These are phyloP conservation scores for Leptoteleia sp. DNA, from an alignment of 1,140 invertebrate species.

Conservation along the genomic window DNA sequence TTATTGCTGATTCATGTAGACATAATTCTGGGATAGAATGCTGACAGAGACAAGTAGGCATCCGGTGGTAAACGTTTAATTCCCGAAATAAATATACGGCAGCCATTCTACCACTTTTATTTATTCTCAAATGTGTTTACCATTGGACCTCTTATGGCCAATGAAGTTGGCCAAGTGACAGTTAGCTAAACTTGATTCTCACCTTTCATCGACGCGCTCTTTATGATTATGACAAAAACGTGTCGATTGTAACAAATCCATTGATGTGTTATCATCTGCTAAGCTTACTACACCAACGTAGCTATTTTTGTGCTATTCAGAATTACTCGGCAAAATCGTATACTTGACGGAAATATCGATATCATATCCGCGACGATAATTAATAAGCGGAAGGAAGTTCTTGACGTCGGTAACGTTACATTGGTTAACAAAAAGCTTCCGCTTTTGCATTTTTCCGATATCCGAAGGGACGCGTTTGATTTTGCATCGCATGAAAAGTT, in stretches of 20 bases:
- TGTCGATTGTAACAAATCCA: constrained; percentile 18
- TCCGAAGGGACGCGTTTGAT: constrained; percentile 2
- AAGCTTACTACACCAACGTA: constrained; percentile 17
- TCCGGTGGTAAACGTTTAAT: constrained; percentile 8
- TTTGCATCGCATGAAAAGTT: too few species aligned
- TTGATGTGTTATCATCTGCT: constrained; percentile 12
- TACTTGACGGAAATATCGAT: constrained; percentile 19
- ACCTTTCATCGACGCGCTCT: constrained; percentile 6
- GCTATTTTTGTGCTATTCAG: constrained; percentile 22
- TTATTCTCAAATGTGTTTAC: constrained; percentile 15
- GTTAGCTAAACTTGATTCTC: constrained; percentile 22
- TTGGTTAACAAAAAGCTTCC: constrained; percentile 29
- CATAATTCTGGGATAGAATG: constrained; percentile 3
- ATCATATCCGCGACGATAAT: constrained; percentile 40
- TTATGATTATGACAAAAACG: constrained; percentile 32
- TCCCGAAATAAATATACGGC: constrained; percentile 11
- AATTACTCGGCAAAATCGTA: constrained; percentile 4
- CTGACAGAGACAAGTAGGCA: constrained; percentile 11
- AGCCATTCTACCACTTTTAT: background rate
- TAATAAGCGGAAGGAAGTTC: constrained; percentile 45
- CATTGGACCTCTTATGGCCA: background rate
- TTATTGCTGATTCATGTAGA: constrained; percentile 11
- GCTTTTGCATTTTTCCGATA: constrained; percentile 25
- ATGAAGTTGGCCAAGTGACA: constrained; percentile 13
- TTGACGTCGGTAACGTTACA: constrained; percentile 39